Evolutionary conservation across 2,797 vertebrate genomes (phyloP), one percentile per base, ranked within the genome.

Genomic region (Jordanella pulchra): DNA sequence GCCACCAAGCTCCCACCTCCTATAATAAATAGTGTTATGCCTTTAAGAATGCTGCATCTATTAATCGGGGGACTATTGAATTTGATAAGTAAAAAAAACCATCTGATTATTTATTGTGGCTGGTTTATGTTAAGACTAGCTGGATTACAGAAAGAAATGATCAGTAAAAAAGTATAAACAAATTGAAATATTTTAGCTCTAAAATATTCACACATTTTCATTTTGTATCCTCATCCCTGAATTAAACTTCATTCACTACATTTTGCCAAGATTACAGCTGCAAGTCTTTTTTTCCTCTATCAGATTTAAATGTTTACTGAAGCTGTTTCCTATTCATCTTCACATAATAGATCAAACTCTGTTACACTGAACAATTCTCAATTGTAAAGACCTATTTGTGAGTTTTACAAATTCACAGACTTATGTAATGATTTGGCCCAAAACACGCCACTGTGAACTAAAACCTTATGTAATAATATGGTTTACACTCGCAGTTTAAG

Each of bases 381-480:
- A 44, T 44, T 44, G 42, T 7, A n/a, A n/a, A n/a, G n/a, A n/a
- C n/a, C n/a, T 44, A 44, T 44, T 44, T 44, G 9, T 4, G 42
- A 44, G 42, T 44, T 21, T 50, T 53, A 53, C n/a, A 53, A 53
- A 23, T 32, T 58, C 30, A 58, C 55, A 58, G 55, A 9, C 55
- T 58, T 58, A 3, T 28, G 2, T 76, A 72, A 47, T 44, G 68
- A 28, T 4, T 78, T 54, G 28, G 44, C 44, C 45, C 48, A 56
- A 73, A 77, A n/a, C 42, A 71, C 10, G 30, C 23, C 11, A 21
- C 55, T 60, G 68, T 23, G 30, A 27, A n/a, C n/a, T 67, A 69
- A 53, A 35, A 76, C 27, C 28, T 3, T 15, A 30, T 61, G 60
- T 65, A 63, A 50, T 65, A 25, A 45, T 63, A 55, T 53, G 15